phyloP scores from a whole-genome alignment of 2,888 invertebrate species.

The Tolmerus cingulatus region DNA sequence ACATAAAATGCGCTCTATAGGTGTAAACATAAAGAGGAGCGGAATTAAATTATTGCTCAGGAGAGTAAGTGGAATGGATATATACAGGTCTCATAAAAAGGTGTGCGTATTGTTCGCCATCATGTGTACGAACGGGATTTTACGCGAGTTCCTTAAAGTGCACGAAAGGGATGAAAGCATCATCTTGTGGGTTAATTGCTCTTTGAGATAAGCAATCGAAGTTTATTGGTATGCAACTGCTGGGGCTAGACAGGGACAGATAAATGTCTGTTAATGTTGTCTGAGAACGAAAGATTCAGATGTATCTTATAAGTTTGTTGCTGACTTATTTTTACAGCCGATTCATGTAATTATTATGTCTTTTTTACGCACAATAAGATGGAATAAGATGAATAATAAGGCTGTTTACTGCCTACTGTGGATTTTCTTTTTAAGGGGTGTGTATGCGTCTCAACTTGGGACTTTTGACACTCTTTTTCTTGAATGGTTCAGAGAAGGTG shows the following conservation, averaged over 20 bases:
- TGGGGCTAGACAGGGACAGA: background rate
- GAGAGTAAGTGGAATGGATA: slow-evolving; percentile 47
- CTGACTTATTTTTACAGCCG: slow-evolving; percentile 33
- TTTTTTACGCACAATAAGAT: slow-evolving; percentile 39
- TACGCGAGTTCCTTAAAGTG: background rate
- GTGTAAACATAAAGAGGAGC: slow-evolving; percentile 49
- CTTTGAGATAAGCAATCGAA: slow-evolving; percentile 40
- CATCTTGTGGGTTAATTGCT: slow-evolving; percentile 31
- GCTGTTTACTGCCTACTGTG: slow-evolving; percentile 1
- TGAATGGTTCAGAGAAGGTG: background rate
- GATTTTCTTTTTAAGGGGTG: background rate
- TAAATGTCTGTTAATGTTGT: background rate
- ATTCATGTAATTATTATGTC: slow-evolving; percentile 38
- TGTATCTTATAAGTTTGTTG: slow-evolving; percentile 10
- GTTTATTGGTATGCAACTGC: slow-evolving; percentile 6
- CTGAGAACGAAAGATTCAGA: slow-evolving; percentile 22
- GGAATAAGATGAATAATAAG: slow-evolving; percentile 38
- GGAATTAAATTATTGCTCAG: slow-evolving; percentile 30
- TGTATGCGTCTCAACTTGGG: background rate
- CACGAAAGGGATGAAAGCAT: slow-evolving; percentile 2
- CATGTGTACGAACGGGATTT: background rate
- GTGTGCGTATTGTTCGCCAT: slow-evolving; percentile 43
- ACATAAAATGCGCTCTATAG: slow-evolving; percentile 46
- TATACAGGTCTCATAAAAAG: slow-evolving; percentile 42
- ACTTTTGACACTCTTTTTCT: slow-evolving; percentile 13